Conservation (phyloP, 2,113 vertebrate genomes). For the Elephantulus edwardii region DNA sequence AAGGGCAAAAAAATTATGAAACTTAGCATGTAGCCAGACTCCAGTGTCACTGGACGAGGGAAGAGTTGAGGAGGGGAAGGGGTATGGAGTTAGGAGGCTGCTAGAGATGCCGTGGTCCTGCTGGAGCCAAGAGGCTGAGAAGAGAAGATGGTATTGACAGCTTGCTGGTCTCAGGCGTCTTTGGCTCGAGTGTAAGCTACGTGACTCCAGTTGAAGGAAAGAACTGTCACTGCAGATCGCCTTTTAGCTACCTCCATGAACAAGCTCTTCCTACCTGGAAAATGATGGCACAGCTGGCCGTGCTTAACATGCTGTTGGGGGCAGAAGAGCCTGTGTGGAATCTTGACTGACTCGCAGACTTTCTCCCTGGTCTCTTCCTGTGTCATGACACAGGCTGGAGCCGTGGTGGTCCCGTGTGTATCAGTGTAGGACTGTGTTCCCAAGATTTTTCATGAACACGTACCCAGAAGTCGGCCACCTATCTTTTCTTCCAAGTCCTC, state of each 20-base stretch:
- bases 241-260: not conserved
- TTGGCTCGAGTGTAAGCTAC: not conserved
- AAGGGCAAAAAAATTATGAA: not conserved
- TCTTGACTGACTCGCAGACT: not conserved
- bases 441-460: not conserved
- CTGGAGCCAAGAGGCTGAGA: not conserved
- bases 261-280: not conserved
- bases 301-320: not conserved
- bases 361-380: not conserved
- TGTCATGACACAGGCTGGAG: not conserved
- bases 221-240: not conserved
- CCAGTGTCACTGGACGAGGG: not conserved
- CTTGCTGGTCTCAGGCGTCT: not conserved
- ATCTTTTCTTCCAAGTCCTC: not conserved
- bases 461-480: not conserved
- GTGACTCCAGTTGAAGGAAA: not conserved
- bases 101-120: not conserved
- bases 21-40: not conserved
- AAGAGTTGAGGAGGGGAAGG: not conserved
- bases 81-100: no score
- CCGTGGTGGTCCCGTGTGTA: not conserved
- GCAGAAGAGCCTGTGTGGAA: not conserved
- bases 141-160: not conserved
- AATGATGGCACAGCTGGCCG: fast-evolving
- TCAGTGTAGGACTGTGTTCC: not conserved